Evolutionary conservation across 2,113 vertebrate species (phyloP), one percentile per base, ranked within the genome.

Genomic region (Marcusenius ussheri): DNA sequence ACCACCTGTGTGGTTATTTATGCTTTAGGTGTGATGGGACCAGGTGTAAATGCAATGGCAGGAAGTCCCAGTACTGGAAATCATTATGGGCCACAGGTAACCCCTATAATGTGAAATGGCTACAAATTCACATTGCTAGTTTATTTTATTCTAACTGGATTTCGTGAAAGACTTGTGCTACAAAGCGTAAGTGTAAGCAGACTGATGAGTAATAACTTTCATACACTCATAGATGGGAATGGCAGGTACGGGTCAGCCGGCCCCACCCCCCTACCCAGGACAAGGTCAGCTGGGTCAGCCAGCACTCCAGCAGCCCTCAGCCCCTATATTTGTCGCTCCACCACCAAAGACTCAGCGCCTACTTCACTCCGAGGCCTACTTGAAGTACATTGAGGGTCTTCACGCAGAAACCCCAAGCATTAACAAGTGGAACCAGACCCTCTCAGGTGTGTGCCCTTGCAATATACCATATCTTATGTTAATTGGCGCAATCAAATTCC

Each of bases 341-440:
- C 98, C 98, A 92, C 98, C 98, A 93, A 98, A 98, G 96, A 98
- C 98, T 15, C 98, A 99, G 89, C 95, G 98, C 91, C 96, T 99
- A 91, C 97, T 99, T 15, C 98, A 99, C 92, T 99, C 98, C 3
- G 98, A 99, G 93, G 98, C 98, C 91, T 99, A 99, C 91, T 95
- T 99, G 91, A 99, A 99, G 92, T 99, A 99, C 85, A 99, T 99
- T 0, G 98, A 99, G 94, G 98, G 98, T 88, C 96, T 99, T 90
- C 98, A 97, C 89, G 96, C 98, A 15, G 98, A 99, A 56, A 97
- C 97, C 2, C 95, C 91, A 90, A 98, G 97, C 2, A 96, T 99
- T 94, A 99, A 98, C 97, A 99, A 98, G 92, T 99, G 98, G 98
- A 98, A 99, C 94, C 98, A 99, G 95, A 98, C 96, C 0, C 97